phyloP scores from a whole-genome alignment of 2,797 vertebrate genomes.

The Sebastes vulpes region DNA sequence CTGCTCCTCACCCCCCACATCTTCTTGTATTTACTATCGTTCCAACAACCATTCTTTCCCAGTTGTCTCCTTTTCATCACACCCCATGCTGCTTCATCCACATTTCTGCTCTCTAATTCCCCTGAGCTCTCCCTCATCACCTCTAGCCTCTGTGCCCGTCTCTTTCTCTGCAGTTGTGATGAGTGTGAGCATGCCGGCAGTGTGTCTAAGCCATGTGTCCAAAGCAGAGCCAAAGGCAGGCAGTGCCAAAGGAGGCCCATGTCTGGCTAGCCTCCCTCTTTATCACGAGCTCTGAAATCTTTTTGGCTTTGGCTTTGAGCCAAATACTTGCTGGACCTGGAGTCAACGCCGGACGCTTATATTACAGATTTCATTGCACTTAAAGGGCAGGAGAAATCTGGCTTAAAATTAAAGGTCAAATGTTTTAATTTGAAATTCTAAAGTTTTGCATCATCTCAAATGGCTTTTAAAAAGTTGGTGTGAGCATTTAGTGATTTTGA shows the following conservation, averaged over 20 bases:
- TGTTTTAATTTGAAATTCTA: not conserved
- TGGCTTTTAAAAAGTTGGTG: constrained; percentile 6
- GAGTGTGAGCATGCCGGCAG: constrained; percentile 52
- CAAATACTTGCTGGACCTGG: constrained; percentile 6
- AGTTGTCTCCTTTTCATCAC: constrained; percentile 28
- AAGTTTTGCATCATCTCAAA: not conserved
- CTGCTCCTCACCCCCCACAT: not conserved
- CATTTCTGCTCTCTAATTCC: constrained; percentile 19
- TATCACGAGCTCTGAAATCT: constrained; percentile 33
- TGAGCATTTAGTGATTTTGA: constrained; percentile 3
- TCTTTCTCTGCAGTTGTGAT: constrained; percentile 26
- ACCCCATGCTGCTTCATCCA: not conserved
- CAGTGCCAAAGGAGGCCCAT: constrained; percentile 44
- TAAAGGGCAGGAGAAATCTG: constrained; percentile 25
- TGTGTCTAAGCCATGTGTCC: constrained; percentile 36
- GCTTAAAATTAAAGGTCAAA: constrained; percentile 34
- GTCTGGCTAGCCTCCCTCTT: constrained; percentile 22
- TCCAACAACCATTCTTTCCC: not conserved
- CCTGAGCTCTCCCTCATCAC: constrained; percentile 26
- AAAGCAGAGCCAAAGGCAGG: constrained; percentile 44
- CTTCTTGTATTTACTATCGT: not conserved
- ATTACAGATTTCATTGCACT: constrained; percentile 13
- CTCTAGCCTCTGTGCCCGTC: constrained; percentile 8
- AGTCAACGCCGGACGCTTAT: constrained; percentile 17
- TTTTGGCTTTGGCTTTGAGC: constrained; percentile 4